Evolutionary conservation across 2,888 invertebrate genomes (phyloP), one percentile per base, ranked within the genome.

Genomic region (Eilema depressum): DNA sequence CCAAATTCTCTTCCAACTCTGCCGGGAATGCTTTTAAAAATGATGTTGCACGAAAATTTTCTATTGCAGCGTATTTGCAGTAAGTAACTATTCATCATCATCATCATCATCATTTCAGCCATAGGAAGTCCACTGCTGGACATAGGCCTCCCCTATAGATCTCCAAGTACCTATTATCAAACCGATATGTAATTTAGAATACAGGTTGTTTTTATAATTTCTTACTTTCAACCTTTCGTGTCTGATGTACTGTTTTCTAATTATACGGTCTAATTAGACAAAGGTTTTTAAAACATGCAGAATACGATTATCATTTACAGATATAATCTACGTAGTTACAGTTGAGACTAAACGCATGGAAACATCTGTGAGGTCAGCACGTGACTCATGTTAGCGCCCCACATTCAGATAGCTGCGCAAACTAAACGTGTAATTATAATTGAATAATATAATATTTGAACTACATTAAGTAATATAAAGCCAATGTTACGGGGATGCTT

Each of bases 311-410:
- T 57, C 33, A 53, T 30, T 56, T 59, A 28, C 33, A 60, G 37
- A 56, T 66, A 47, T 65, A 56, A 37, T 63, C 23, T 61, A 28
- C 23, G 28, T 30, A 53, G 14, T 10, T 30, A 41, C 11, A 28
- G 20, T 41, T 25, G 56, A 65, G 57, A 57, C 10, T 12, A 41
- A 75, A 63, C 59, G 61, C 71, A 66, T 70, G 68, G 69, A 70
- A 84, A 85, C 86, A 88, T 81, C 81, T 86, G 86, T 84, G 80
- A 85, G 84, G 79, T 85, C 85, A 79, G 26, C 7, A 53, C 17
- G 73, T 88, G 87, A 88, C 62, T 85, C 88, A 88, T 69, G 70
- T 75, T 64, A 69, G 67, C 69, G 84, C 70, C 81, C 80, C 76
- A 85, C 82, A 83, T 86, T 78, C 70, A 41, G 86, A 86, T 86